These are phyloP conservation scores for Apamea epomidion DNA, from an alignment of 2,888 invertebrate genomes.

Conservation along the genomic window DNA sequence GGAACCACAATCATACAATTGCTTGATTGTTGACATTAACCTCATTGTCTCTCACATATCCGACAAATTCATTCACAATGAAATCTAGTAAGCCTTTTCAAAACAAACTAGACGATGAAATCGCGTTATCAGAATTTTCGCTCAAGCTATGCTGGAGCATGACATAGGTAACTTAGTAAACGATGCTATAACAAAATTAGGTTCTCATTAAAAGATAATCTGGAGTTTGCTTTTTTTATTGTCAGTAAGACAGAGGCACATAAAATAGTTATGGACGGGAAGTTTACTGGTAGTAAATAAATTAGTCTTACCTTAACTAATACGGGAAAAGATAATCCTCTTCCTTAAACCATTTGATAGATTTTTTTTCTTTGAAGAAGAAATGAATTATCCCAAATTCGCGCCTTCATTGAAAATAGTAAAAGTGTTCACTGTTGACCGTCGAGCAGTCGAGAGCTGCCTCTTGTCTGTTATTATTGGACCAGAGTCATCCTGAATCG, in stretches of 20 bases:
- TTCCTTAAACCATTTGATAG: not conserved
- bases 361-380: not conserved
- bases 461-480: constrained; percentile 77
- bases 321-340: not conserved
- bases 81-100: not conserved
- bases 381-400: not conserved
- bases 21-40: not conserved
- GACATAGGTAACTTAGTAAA: not conserved
- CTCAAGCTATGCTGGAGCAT: too few relatives aligned
- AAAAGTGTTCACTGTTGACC: constrained; percentile 74
- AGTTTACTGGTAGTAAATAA: not conserved
- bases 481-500: constrained; percentile 68
- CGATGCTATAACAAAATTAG: not conserved
- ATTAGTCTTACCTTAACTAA: not conserved
- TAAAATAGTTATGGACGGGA: constrained; percentile 4
- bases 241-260: not conserved
- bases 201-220: constrained; percentile 10
- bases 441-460: constrained; percentile 73
- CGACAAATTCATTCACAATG: not conserved
- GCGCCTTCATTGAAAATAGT: constrained; percentile 74
- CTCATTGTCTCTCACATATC: not conserved
- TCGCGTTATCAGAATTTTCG: not conserved
- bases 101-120: not conserved
- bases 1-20: not conserved
- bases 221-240: not conserved